Percentiles rank a stretch among this genome's conserved stretches.
These are phyloP conservation scores for Callosobruchus maculatus DNA, from an alignment of 2,888 invertebrate genomes.

Conservation along the genomic window DNA sequence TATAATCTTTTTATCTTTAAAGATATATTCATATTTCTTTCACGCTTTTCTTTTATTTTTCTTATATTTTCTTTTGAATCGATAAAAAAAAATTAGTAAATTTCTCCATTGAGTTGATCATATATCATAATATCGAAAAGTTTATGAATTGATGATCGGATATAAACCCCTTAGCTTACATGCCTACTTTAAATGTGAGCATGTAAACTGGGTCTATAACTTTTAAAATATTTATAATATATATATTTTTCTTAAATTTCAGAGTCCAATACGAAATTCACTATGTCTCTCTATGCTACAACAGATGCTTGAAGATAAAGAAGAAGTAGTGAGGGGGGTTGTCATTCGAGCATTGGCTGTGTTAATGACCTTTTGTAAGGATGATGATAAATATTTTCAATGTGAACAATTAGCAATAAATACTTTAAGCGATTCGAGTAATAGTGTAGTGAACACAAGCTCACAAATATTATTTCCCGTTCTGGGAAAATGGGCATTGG, in stretches of 20 bases:
- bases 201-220: too few species aligned
- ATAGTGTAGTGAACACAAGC: slow-evolving; percentile 54
- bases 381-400: slow-evolving; percentile 61
- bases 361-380: slow-evolving; percentile 60
- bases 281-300: slow-evolving; percentile 68
- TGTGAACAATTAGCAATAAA: slow-evolving; percentile 58
- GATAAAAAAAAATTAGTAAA: too few species aligned
- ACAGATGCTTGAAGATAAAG: slow-evolving; percentile 68
- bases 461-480: slow-evolving; percentile 59
- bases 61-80: too few species aligned
- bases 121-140: too few species aligned
- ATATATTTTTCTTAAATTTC: slow-evolving; percentile 23
- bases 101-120: too few species aligned
- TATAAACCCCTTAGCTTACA: too few species aligned
- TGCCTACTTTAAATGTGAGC: too few species aligned
- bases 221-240: too few species aligned
- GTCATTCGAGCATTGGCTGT: slow-evolving; percentile 60
- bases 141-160: too few species aligned
- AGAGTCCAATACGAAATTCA: slow-evolving; percentile 62
- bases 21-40: too few species aligned
- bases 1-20: too few species aligned
- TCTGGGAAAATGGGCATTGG: slow-evolving; percentile 60
- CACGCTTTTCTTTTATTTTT: too few species aligned
- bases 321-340: slow-evolving; percentile 59
- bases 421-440: slow-evolving; percentile 57